Conservation (phyloP, 2,888 invertebrate genomes). For the Trissolcus japonicus region DNA sequence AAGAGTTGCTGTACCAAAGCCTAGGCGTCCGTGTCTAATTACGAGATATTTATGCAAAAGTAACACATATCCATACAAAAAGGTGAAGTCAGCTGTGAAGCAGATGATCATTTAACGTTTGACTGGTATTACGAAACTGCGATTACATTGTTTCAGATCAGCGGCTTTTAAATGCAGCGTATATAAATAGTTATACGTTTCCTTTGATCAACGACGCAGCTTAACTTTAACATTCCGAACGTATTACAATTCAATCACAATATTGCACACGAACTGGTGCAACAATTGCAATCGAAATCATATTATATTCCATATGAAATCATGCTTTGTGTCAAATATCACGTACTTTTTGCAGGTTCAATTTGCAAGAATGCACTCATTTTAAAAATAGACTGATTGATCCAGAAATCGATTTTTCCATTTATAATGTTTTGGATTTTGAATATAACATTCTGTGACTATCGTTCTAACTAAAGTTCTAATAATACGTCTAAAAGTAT, state of each 20-base stretch:
- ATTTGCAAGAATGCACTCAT: no score
- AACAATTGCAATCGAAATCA: conserved; percentile 4
- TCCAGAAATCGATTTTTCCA: no score
- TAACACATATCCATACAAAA: neutral
- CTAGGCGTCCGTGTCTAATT: neutral
- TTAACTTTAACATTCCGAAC: conserved; percentile 13
- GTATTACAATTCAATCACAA: conserved; percentile 40
- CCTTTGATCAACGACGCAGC: conserved; percentile 32
- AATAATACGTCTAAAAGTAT: no score
- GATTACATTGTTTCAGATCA: conserved; percentile 30
- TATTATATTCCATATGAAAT: no score
- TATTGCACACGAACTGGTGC: conserved; percentile 6
- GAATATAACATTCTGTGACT: no score
- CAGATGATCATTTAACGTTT: conserved; percentile 28
- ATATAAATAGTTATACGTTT: conserved; percentile 30
- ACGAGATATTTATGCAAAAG: neutral
- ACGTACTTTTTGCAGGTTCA: no score
- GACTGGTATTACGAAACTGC: conserved; percentile 25
- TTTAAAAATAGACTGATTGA: no score
- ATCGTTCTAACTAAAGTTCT: no score
- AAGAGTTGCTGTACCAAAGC: neutral
- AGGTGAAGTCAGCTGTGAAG: conserved; percentile 14
- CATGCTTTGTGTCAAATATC: no score
- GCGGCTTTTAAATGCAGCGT: conserved; percentile 36
- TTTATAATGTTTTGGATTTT: no score